Conservation (phyloP, 2,113 vertebrate species). For the Sclerurus mexicanus region DNA sequence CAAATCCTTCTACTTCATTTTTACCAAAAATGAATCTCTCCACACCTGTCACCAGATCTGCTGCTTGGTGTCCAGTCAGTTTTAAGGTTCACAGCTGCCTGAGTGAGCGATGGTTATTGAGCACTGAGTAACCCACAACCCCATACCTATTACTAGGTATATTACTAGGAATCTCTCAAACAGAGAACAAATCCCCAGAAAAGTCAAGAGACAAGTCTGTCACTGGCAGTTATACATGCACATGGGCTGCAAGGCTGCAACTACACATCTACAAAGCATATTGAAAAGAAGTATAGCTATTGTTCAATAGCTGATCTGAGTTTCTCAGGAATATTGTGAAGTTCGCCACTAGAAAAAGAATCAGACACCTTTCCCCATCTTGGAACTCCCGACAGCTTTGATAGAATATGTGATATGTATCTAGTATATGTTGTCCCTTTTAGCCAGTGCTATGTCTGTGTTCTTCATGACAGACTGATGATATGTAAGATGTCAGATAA, state of each 20-base stretch:
- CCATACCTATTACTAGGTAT: neutral
- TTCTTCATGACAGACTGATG: neutral
- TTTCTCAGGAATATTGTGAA: neutral
- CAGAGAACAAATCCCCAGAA: neutral
- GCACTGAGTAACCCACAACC: neutral
- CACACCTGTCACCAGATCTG: neutral
- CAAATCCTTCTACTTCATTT: neutral
- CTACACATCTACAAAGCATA: neutral
- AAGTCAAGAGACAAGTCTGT: neutral
- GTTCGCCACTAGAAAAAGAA: neutral
- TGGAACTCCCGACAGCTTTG: neutral
- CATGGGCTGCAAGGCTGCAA: neutral
- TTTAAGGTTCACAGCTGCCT: neutral
- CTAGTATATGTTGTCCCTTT: neutral
- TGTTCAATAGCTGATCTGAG: neutral
- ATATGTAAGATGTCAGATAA: neutral
- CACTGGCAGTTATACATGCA: neutral
- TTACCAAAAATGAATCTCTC: neutral
- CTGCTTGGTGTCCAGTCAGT: neutral
- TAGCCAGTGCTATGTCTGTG: neutral
- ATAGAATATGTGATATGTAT: neutral
- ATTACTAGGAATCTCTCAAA: neutral
- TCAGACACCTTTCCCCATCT: neutral
- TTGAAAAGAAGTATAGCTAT: neutral
- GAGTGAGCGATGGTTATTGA: neutral